These are phyloP conservation scores for Drosophila melanosoma DNA, from an alignment of 2,888 invertebrate genomes.

Conservation along the genomic window DNA sequence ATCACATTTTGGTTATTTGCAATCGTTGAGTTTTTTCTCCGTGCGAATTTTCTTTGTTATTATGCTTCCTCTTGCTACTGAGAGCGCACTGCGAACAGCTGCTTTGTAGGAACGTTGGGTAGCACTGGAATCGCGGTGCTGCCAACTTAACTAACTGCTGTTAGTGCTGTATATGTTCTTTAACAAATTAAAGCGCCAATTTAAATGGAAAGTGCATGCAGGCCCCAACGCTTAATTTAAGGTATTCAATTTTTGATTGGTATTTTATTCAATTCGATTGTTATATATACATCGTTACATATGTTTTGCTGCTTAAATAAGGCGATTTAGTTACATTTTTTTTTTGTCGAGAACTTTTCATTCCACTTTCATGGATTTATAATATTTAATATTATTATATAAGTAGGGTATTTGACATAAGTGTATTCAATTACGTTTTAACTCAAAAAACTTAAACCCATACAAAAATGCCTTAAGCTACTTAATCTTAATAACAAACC, in stretches of 20 bases:
- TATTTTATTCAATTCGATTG: slow-evolving; percentile 60
- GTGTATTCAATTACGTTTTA: slow-evolving; percentile 73
- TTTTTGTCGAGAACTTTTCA: slow-evolving; percentile 53
- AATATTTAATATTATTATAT: slow-evolving; percentile 25
- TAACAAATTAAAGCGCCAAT: slow-evolving; percentile 14
- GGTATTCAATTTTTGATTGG: neutral
- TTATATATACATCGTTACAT: slow-evolving; percentile 61
- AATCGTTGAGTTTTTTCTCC: slow-evolving; percentile 10
- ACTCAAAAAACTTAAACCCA: slow-evolving; percentile 77
- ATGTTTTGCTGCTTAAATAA: slow-evolving; percentile 56
- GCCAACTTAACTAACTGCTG: neutral
- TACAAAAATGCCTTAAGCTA: slow-evolving; percentile 75
- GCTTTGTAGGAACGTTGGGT: slow-evolving; percentile 31
- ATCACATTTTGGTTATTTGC: slow-evolving; percentile 53
- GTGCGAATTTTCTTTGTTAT: slow-evolving; percentile 57
- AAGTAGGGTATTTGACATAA: slow-evolving; percentile 66
- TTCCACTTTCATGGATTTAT: slow-evolving; percentile 42
- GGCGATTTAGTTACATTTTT: slow-evolving; percentile 34
- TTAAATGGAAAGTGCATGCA: slow-evolving; percentile 11
- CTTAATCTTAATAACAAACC: slow-evolving; percentile 69
- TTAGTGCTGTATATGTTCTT: slow-evolving; percentile 17
- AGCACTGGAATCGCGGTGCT: slow-evolving; percentile 34
- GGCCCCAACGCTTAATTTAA: neutral
- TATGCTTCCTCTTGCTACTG: slow-evolving; percentile 48
- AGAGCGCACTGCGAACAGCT: slow-evolving; percentile 43